Percentiles rank a stretch among this genome's conserved stretches.
Conservation (phyloP, 2,797 vertebrate genomes). For the Euthynnus affinis region DNA sequence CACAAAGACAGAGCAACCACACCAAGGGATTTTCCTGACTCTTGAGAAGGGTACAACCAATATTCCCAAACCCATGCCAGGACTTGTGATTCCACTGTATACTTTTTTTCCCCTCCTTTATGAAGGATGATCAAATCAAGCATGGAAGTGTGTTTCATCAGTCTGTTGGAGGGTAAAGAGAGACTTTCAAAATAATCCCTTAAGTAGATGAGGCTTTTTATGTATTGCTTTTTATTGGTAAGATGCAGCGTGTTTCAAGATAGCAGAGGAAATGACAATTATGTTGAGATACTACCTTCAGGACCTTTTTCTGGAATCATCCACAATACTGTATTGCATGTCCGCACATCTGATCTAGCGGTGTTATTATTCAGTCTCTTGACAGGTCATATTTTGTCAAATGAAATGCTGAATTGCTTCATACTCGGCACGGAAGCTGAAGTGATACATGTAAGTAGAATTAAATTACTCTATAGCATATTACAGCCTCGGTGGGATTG, state of each 20-base stretch:
- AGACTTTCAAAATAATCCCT: slow-evolving; percentile 87
- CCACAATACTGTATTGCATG: slow-evolving; percentile 57
- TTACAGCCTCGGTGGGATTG: slow-evolving; percentile 85
- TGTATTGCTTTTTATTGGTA: slow-evolving; percentile 73
- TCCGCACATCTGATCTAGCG: slow-evolving; percentile 76
- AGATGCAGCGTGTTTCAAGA: slow-evolving; percentile 64
- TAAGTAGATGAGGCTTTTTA: slow-evolving; percentile 80
- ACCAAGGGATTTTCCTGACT: slow-evolving; percentile 80
- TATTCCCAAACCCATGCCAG: slow-evolving; percentile 85
- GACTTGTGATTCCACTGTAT: slow-evolving; percentile 78
- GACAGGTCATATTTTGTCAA: slow-evolving; percentile 87
- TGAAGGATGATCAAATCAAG: slow-evolving; percentile 85
- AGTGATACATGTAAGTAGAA: slow-evolving; percentile 88
- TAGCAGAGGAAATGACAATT: slow-evolving; percentile 77
- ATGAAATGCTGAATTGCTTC: slow-evolving; percentile 86
- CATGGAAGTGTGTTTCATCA: slow-evolving; percentile 82
- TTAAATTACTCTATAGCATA: slow-evolving; percentile 88
- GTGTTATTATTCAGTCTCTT: slow-evolving; percentile 85
- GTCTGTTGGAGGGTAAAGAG: slow-evolving; percentile 82
- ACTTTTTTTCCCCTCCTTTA: slow-evolving; percentile 66
- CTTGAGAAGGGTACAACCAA: slow-evolving; percentile 85
- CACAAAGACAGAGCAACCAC: slow-evolving; percentile 82
- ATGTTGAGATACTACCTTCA: slow-evolving; percentile 64
- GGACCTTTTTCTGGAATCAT: slow-evolving; percentile 60
- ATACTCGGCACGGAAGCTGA: slow-evolving; percentile 77